phyloP scores from a whole-genome alignment of 2,797 vertebrate genomes.

The Amblyopsis hoosieri region DNA sequence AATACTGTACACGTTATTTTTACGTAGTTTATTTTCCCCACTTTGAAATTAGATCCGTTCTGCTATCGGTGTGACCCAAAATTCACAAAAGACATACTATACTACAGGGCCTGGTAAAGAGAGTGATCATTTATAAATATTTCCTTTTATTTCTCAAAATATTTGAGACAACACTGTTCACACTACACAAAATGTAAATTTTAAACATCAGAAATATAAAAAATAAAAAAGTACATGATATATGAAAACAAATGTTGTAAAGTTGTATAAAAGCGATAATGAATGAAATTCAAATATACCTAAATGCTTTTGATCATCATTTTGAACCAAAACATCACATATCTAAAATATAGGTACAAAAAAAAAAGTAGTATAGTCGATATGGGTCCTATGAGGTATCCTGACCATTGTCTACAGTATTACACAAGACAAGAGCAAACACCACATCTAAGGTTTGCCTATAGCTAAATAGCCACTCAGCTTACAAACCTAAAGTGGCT shows the following conservation, averaged over 20 bases:
- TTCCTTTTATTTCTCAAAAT: slow-evolving; percentile 66
- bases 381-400: slow-evolving; percentile 41
- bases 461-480: too few species aligned
- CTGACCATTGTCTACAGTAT: slow-evolving; percentile 5
- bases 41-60: too few species aligned
- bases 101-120: background rate
- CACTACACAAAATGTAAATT: slow-evolving; percentile 17
- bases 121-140: slow-evolving; percentile 33
- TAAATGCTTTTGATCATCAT: too few species aligned
- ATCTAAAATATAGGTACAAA: slow-evolving; percentile 17
- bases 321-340: too few species aligned
- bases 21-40: too few species aligned
- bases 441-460: too few species aligned
- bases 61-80: too few species aligned
- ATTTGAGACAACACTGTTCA: slow-evolving; percentile 37
- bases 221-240: slow-evolving; percentile 56
- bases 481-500: background rate
- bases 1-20: too few species aligned
- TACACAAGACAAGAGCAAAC: background rate
- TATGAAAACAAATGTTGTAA: slow-evolving; percentile 25
- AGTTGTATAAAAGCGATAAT: slow-evolving; percentile 16
- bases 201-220: slow-evolving; percentile 27
- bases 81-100: too few species aligned
- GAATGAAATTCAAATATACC: slow-evolving; percentile 23
- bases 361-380: slow-evolving; percentile 7